Evolutionary conservation across 2,113 vertebrate species (phyloP).

Genomic region (Indicator indicator): DNA sequence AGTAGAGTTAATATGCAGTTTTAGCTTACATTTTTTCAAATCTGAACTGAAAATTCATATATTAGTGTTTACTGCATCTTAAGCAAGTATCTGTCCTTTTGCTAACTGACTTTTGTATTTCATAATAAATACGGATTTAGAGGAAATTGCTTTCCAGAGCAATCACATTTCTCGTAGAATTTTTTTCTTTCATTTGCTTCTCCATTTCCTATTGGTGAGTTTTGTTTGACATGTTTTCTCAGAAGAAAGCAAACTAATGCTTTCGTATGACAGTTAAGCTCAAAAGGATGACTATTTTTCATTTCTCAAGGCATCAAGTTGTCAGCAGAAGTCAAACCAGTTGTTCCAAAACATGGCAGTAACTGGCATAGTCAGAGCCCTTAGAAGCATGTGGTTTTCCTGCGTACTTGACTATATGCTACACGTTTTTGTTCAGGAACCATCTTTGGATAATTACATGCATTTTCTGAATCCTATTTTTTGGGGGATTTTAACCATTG

Average conservation of each 20-base stretch:
- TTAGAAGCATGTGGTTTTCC: slow-evolving; percentile 73
- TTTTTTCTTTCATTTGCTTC: not conserved
- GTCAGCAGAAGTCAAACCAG: slow-evolving; percentile 80
- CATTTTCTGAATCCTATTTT: slow-evolving; percentile 47
- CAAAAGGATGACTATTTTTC: not conserved
- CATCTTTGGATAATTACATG: slow-evolving; percentile 73
- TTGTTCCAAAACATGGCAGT: slow-evolving; percentile 75
- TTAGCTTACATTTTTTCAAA: not conserved
- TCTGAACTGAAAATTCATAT: not conserved
- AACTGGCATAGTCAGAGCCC: slow-evolving; percentile 68
- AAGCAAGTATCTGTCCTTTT: not conserved
- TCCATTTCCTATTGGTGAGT: not conserved
- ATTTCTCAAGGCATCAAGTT: slow-evolving; percentile 73
- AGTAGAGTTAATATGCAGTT: not conserved
- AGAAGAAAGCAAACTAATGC: not conserved
- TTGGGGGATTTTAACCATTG: not conserved
- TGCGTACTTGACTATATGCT: slow-evolving; percentile 71
- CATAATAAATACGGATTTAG: not conserved
- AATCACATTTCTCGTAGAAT: not conserved
- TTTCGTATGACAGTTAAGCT: not conserved
- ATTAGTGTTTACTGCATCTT: not conserved
- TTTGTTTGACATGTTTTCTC: not conserved
- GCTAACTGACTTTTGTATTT: not conserved
- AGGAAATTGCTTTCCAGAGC: not conserved
- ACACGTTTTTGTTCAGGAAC: slow-evolving; percentile 71